Evolutionary conservation across 2,888 invertebrate species (phyloP).

Genomic region (Leucania comma): DNA sequence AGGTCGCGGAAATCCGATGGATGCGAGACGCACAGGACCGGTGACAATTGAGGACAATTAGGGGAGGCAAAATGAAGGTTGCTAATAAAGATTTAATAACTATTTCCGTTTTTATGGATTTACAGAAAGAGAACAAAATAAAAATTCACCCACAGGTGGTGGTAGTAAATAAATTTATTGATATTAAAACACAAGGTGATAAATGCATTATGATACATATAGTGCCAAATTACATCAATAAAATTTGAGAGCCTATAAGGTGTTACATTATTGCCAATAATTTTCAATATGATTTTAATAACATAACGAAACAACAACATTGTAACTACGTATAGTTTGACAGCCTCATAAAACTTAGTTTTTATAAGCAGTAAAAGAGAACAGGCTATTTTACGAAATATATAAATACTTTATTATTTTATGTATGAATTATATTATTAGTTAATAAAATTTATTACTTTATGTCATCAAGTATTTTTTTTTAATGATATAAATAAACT

Average conservation of each 20-base stretch:
- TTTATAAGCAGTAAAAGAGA: slow-evolving; percentile 37
- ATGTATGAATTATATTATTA: slow-evolving; percentile 1
- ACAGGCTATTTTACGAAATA: neutral
- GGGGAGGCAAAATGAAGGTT: too few relatives aligned
- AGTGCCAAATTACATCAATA: slow-evolving; percentile 5
- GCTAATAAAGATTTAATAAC: too few relatives aligned
- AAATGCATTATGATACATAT: slow-evolving; percentile 5
- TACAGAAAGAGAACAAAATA: too few relatives aligned
- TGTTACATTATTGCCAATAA: slow-evolving; percentile 37
- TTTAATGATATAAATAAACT: too few relatives aligned
- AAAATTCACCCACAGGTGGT: neutral
- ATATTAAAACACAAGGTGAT: neutral
- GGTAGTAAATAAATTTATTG: neutral
- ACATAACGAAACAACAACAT: slow-evolving; percentile 13
- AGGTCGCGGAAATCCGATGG: too few relatives aligned
- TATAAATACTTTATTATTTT: slow-evolving; percentile 27
- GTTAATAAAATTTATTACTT: too few relatives aligned
- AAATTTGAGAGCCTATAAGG: slow-evolving; percentile 32
- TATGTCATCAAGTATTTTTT: too few relatives aligned
- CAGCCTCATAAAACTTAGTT: slow-evolving; percentile 33
- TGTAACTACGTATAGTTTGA: slow-evolving; percentile 16
- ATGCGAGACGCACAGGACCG: too few relatives aligned
- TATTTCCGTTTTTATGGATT: too few relatives aligned
- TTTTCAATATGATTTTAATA: slow-evolving; percentile 33
- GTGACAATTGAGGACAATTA: too few relatives aligned